Base-by-base conservation (phyloP, 2,797 vertebrate genomes). In the Fistularia commersonii region DNA sequence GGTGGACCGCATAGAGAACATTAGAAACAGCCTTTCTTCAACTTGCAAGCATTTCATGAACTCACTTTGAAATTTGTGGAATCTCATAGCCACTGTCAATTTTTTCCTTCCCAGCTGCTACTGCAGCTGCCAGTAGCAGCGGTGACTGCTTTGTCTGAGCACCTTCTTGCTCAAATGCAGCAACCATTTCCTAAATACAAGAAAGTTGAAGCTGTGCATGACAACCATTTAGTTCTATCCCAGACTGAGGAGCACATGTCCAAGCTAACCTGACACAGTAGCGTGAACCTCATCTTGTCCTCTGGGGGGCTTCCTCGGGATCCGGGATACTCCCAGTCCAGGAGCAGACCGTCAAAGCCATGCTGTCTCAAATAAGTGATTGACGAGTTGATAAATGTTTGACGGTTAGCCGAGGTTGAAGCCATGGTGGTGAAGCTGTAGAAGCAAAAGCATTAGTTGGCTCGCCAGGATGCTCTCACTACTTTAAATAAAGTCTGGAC, bases 261-360 rank as follows among this genome's bases (percentile, higher is more conserved):
- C 23, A 23, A 23, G 40, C 70, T 50, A 12, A 91, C 91, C 80
- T 86, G 59, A 50, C 86, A 84, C 33, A 94, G 76, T 48, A 73
- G 8, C 23, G 90, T 85, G 62, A 90, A 93, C 50, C 69, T 83
- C 53, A 71, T 41, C 41, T 92, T 89, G 74, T 93, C 92, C 45
- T 58, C 56, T 1, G 15, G 46, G 6, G 89, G 92, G 57, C 92
- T 94, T 46, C 91, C 91, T 60, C 90, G 69, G 2, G 86, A 32
- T 35, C 88, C 91, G 7, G 91, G 93, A 64, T 91, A 93, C 69
- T 93, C 81, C 89, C 92, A 93, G 77, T 92, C 91, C 50, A 94
- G 71, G 45, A 93, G 91, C 41, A 94, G 77, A 0, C 91, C 92
- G 15, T 94, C 90, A 42, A 94, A 94, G 3, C 67, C 72, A 8